Base-by-base conservation (phyloP, 2,888 invertebrate genomes). In the Eubasilissa splendida region DNA sequence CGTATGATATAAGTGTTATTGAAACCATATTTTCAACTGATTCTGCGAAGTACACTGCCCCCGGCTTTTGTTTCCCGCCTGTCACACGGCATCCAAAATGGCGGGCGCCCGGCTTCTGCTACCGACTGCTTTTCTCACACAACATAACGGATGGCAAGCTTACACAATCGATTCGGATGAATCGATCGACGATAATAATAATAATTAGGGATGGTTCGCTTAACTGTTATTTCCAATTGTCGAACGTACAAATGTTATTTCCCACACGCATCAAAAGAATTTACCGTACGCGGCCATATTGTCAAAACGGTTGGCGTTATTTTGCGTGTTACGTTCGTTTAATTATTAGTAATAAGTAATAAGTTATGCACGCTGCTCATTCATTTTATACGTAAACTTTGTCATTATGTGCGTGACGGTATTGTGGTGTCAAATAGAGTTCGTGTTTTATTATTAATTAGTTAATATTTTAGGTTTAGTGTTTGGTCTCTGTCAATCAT, bases 181-280 rank as follows among this genome's bases (percentile, higher is more conserved):
- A 79, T 82, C 82, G 77, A 82, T 82, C 58, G 66, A 78, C 79
- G 77, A 42, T 42, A 42, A 42, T 42, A 42, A 42, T 42, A 42
- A 42, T 42, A 42, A 76, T 79, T 82, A 79, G 76, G 76, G 76
- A 82, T 71, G 77, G 76, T 77, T 66, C 79, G 76, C 54, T 76
- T 74, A 66, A 82, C 82, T 76, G 82, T 82, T 82, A 79, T 59
- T 65, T 50, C 33, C 70, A 33, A 33, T 75, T 75, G 75, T 66
- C 71, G n/a, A 58, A 11, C 33, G 58, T 42, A 14, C 66, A 65
- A 56, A 53, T 22, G 60, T 22, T 22, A 76, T 81, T 81, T 81
- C 81, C 81, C 81, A 82, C 79, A 82, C 63, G 65, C 42, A 70
- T 77, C 65, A 79, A 79, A 76, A 71, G 63, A 63, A 70, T 76